Evolutionary conservation across 2,888 invertebrate genomes (phyloP), one percentile per base, ranked within the genome.

Genomic region (Disparrhopalites patrizii): DNA sequence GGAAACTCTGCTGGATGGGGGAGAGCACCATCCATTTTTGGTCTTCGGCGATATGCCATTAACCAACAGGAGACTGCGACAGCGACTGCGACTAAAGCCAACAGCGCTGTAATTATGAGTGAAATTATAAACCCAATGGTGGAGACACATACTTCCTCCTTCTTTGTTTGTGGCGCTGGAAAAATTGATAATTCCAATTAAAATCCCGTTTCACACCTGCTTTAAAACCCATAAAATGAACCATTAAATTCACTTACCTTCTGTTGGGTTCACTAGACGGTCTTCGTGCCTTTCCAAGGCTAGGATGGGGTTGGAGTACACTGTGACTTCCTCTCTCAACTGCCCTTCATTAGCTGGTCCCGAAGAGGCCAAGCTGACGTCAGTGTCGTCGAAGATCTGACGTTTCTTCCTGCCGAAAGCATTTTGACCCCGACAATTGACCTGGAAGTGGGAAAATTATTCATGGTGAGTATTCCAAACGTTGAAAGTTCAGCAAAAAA

Each of bases 1-100:
- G 94, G 94, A 82, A 94, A 93, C 82, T 94, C 93, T 72, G 93
- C 91, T 75, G 94, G 94, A 83, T 94, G 94, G 73, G 94, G 93
- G 77, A 94, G 83, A 54, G 94, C 94, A 43, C 93, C 93, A 71
- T 90, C 86, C 60, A 90, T 86, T 77, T 91, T 91, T 61, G 93
- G 90, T 78, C 90, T 86, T 76, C 93, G 86, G 74, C 93, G 82
- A 82, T 93, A 93, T 76, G 94, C 94, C 86, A 94, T 91, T 73
- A 94, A 84, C 94, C 94, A 95, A 81, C 94, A 94, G 70, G 93
- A 93, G 66, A 94, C 93, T 65, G 93, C 93, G 58, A 94, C 91
- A 30, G 94, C 94, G 65, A 95, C 93, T 66, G 94, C 93, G 67
- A 94, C 93, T 33, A 95, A 83, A 66, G 94, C 93, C 77, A 95